phyloP scores from a whole-genome alignment of 2,797 vertebrate genomes.

The Malurus leucopterus region DNA sequence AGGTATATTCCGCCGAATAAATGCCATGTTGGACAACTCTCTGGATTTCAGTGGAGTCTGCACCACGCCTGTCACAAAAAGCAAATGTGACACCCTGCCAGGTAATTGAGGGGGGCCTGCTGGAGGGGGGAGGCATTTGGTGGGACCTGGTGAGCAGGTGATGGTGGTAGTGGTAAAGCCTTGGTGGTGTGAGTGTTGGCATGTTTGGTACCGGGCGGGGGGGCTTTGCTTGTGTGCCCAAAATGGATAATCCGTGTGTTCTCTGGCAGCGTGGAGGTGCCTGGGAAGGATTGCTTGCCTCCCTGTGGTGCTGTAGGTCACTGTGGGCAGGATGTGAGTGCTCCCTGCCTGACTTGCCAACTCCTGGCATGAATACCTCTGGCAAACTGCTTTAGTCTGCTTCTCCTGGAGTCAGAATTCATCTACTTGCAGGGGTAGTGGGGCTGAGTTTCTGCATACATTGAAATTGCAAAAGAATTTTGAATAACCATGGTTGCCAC shows the following conservation, averaged over 20 bases:
- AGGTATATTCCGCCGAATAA: constrained; percentile 93
- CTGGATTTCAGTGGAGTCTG: constrained; percentile 94
- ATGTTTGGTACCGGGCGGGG: fast-evolving
- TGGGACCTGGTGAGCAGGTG: neutral
- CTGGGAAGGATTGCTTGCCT: neutral
- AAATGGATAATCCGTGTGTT: neutral
- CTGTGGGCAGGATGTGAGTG: neutral
- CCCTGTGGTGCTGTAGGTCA: neutral
- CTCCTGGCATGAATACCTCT: neutral
- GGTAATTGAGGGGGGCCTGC: constrained; percentile 70
- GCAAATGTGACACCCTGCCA: constrained; percentile 79
- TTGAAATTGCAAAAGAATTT: neutral
- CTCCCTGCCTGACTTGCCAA: neutral
- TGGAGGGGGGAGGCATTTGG: neutral
- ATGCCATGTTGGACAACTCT: constrained; percentile 93
- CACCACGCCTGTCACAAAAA: constrained; percentile 86
- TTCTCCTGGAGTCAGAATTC: neutral
- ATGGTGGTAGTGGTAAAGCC: neutral
- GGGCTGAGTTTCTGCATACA: neutral
- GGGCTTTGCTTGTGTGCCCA: neutral
- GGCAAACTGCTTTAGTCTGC: neutral
- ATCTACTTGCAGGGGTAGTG: fast-evolving
- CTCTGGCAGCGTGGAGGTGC: neutral
- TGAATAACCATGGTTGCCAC: neutral
- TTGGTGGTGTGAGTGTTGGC: neutral